Conservation (phyloP, 1,140 invertebrate species). For the Psix sp. region DNA sequence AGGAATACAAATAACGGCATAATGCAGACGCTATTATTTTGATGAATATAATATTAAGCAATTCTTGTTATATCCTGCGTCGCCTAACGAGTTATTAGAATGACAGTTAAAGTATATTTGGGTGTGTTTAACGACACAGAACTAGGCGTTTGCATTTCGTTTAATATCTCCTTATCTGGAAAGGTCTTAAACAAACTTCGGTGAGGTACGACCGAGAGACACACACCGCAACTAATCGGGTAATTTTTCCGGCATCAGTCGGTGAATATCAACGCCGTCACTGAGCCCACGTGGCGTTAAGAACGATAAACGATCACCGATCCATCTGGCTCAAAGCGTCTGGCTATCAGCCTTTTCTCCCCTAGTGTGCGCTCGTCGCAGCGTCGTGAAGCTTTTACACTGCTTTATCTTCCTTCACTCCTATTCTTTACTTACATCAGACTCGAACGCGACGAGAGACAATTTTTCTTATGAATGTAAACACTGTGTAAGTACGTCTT, state of each 20-base stretch:
- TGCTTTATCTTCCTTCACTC: conserved; percentile 44
- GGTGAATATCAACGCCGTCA: conserved; percentile 74
- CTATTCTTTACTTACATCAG: conserved; percentile 50
- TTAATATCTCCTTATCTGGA: conserved; percentile 51
- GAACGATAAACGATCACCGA: conserved; percentile 77
- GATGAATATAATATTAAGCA: no score
- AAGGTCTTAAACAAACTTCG: conserved; percentile 43
- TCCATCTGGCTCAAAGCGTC: conserved; percentile 75
- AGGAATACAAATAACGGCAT: no score
- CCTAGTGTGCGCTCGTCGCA: conserved; percentile 16
- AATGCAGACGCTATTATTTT: no score
- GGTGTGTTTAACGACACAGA: conserved; percentile 8
- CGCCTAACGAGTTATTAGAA: conserved; percentile 1
- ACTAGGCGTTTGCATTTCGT: conserved; percentile 41
- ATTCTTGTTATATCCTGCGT: no score
- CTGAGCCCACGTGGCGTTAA: conserved; percentile 72
- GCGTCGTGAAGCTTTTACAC: conserved; percentile 40
- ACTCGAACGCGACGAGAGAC: conserved; percentile 35
- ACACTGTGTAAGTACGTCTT: conserved; percentile 45
- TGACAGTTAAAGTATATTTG: neutral
- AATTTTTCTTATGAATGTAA: conserved; percentile 52
- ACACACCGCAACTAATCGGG: conserved; percentile 70
- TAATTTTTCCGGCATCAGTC: conserved; percentile 76
- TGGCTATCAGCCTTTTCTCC: conserved; percentile 57
- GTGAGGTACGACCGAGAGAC: conserved; percentile 39